Conservation (phyloP, 2,888 invertebrate genomes). For the Bedellia somnulentella region DNA sequence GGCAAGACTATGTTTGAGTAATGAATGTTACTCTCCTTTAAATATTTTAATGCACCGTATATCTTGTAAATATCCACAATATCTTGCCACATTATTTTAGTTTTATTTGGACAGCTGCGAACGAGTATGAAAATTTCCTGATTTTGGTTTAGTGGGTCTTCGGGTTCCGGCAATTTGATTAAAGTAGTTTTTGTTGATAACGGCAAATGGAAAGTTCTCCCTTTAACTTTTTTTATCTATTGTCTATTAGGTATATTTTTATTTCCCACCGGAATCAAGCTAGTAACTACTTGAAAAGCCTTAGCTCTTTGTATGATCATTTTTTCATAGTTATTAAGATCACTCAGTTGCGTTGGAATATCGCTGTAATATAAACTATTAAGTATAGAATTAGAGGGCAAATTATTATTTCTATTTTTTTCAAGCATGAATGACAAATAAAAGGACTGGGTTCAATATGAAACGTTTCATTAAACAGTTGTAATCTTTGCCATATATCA, state of each 20-base stretch:
- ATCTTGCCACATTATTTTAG: too few relatives aligned
- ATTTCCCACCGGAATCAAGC: constrained; percentile 18
- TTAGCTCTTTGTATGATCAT: constrained; percentile 14
- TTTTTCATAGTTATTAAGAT: constrained; percentile 5
- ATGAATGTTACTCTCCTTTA: too few relatives aligned
- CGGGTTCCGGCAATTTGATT: constrained; percentile 16
- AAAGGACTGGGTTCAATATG: too few relatives aligned
- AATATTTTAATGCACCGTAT: too few relatives aligned
- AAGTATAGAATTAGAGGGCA: not conserved
- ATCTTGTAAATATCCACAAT: too few relatives aligned
- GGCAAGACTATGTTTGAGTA: too few relatives aligned
- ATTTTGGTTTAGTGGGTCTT: constrained; percentile 15
- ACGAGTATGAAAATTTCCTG: too few relatives aligned
- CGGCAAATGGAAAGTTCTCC: constrained; percentile 18
- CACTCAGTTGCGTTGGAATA: constrained; percentile 2
- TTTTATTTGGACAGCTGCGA: too few relatives aligned
- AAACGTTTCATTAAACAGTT: too few relatives aligned
- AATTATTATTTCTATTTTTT: too few relatives aligned
- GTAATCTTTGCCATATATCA: not conserved
- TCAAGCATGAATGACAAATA: too few relatives aligned
- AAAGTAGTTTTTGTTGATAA: constrained; percentile 19
- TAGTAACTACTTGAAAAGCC: constrained; percentile 20
- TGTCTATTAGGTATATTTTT: constrained; percentile 14
- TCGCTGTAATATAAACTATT: not conserved
- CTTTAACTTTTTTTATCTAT: constrained; percentile 12